Evolutionary conservation across 2,113 vertebrate species (phyloP).

Genomic region (Bagarius yarrelli): DNA sequence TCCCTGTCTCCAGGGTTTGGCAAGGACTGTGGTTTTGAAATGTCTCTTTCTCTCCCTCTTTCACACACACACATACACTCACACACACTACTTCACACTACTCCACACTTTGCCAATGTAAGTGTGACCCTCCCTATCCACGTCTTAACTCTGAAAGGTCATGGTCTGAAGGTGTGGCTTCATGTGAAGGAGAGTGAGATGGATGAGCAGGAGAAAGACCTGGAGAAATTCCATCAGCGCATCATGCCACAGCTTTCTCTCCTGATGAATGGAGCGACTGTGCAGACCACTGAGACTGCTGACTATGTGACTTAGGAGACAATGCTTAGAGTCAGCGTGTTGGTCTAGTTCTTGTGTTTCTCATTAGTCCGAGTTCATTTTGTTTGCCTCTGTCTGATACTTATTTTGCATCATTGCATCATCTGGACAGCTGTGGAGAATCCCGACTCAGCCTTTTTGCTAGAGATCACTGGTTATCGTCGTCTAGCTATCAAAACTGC

Average conservation of each 20-base stretch:
- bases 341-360: background rate
- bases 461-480: background rate
- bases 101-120: background rate
- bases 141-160: background rate
- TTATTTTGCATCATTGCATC: background rate
- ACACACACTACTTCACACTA: background rate
- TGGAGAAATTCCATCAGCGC: background rate
- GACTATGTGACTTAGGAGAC: background rate
- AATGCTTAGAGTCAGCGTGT: constrained; percentile 25
- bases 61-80: constrained; percentile 3
- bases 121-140: background rate
- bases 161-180: background rate
- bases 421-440: background rate
- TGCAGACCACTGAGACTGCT: constrained; percentile 14
- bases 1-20: constrained; percentile 21
- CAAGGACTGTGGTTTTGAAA: constrained; percentile 2
- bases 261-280: constrained; percentile 14
- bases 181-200: background rate
- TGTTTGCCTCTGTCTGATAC: background rate
- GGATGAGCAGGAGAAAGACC: background rate
- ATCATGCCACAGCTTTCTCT: background rate
- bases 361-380: background rate
- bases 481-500: background rate
- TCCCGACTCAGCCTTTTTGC: background rate
- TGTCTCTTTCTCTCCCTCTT: too few relatives aligned